Evolutionary conservation across 2,797 vertebrate genomes (phyloP).

Genomic region (Holocentrus rufus): DNA sequence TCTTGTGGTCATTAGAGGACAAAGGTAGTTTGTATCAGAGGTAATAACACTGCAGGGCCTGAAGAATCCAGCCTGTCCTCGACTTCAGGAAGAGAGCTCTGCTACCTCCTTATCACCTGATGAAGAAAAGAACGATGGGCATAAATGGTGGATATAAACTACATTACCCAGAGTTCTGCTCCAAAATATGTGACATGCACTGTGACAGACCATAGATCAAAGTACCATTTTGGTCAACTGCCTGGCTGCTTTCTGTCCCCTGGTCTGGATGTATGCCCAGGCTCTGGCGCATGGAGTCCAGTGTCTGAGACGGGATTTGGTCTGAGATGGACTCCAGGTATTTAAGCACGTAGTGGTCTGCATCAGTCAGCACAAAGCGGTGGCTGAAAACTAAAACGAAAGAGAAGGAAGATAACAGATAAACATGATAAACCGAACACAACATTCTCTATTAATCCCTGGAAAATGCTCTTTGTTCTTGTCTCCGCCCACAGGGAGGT

Average conservation of each 20-base stretch:
- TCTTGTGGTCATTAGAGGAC: neutral
- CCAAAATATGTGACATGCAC: neutral
- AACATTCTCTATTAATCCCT: neutral
- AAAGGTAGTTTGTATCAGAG: neutral
- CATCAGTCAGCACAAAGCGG: conserved; percentile 87
- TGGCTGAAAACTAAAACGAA: conserved; percentile 86
- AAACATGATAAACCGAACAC: neutral
- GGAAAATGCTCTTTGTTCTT: too few relatives aligned
- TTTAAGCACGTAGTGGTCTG: conserved; percentile 86
- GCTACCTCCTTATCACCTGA: conserved; percentile 35
- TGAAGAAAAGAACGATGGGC: neutral
- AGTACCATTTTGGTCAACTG: conserved; percentile 30
- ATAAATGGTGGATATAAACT: neutral
- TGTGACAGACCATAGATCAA: neutral
- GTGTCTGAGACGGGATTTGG: conserved; percentile 80
- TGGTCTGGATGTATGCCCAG: conserved; percentile 20
- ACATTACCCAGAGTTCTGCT: neutral
- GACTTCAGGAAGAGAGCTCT: conserved; percentile 43
- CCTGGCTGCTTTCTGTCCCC: neutral
- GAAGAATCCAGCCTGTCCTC: neutral
- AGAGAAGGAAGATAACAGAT: neutral
- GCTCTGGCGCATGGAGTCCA: conserved; percentile 81
- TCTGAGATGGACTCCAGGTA: conserved; percentile 85
- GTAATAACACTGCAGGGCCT: neutral
- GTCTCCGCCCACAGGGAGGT: too few relatives aligned